These are phyloP conservation scores for Philotrypesis tridentata DNA, from an alignment of 1,140 invertebrate genomes.

Conservation along the genomic window DNA sequence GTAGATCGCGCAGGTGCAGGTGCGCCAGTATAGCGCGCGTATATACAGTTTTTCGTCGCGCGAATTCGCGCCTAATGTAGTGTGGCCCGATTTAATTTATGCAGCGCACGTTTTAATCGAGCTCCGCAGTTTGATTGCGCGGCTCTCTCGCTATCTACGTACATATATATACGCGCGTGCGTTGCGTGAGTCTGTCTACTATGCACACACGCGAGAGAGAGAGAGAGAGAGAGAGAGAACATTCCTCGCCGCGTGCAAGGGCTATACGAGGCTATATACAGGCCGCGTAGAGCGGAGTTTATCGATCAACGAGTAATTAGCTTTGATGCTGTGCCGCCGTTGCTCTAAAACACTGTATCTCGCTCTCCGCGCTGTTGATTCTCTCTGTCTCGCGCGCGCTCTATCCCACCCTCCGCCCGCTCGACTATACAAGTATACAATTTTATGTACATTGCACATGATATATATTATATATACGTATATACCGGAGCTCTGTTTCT, in stretches of 20 bases:
- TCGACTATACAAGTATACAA: too few relatives aligned
- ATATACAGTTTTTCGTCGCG: conserved; percentile 25
- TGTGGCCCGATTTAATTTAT: conserved; percentile 46
- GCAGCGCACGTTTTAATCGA: conserved; percentile 43
- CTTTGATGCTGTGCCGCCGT: conserved; percentile 31
- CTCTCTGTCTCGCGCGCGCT: background rate
- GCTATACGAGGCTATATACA: background rate
- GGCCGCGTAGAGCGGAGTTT: background rate
- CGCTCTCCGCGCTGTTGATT: background rate
- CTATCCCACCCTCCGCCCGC: background rate
- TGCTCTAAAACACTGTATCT: background rate
- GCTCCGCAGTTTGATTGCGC: conserved; percentile 5
- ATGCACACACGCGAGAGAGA: background rate
- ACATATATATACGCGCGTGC: background rate
- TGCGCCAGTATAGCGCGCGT: background rate
- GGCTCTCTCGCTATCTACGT: too few relatives aligned
- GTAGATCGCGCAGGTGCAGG: background rate
- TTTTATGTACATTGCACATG: too few relatives aligned
- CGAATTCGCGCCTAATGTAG: conserved; percentile 47
- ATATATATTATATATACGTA: too few relatives aligned
- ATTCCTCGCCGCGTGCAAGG: conserved; percentile 32
- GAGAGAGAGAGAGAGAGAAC: too few relatives aligned
- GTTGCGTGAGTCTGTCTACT: background rate
- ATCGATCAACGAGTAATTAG: conserved; percentile 49
- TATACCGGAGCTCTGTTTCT: too few relatives aligned